Evolutionary conservation across 2,113 vertebrate species (phyloP).

Genomic region (Pomatorhinus ruficollis): DNA sequence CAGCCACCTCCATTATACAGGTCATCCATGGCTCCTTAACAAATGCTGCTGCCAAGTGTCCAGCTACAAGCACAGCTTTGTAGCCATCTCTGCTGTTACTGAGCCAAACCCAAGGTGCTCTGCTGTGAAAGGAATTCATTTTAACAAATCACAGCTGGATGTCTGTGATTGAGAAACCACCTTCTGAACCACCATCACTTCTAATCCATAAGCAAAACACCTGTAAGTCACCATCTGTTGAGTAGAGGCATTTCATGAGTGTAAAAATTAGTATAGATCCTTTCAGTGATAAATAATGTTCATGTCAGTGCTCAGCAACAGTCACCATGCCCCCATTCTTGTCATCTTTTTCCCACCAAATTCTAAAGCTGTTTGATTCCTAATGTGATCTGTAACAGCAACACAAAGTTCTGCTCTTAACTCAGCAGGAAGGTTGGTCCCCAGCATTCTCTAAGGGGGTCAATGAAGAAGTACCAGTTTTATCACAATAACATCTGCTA

Average conservation of each 20-base stretch:
- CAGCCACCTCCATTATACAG: accelerated
- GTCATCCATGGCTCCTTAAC: neutral
- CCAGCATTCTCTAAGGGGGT: no score
- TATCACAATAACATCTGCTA: neutral
- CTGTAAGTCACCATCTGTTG: neutral
- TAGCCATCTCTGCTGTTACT: neutral
- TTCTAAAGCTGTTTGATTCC: neutral
- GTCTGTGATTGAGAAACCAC: neutral
- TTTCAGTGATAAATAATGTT: neutral
- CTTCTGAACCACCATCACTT: neutral
- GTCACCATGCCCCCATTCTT: neutral
- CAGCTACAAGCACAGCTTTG: neutral
- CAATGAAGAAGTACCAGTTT: neutral
- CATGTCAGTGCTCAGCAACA: neutral
- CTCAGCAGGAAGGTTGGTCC: neutral
- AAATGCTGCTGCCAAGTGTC: neutral
- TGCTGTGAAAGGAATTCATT: neutral
- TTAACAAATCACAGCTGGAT: neutral
- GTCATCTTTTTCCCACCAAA: neutral
- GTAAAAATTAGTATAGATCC: neutral
- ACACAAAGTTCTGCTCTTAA: neutral
- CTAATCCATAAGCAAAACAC: neutral
- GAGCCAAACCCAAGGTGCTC: neutral
- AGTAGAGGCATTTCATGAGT: neutral
- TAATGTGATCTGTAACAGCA: neutral